Evolutionary conservation across 2,888 invertebrate species (phyloP), one percentile per base, ranked within the genome.

Genomic region (Peribatodes rhomboidaria): DNA sequence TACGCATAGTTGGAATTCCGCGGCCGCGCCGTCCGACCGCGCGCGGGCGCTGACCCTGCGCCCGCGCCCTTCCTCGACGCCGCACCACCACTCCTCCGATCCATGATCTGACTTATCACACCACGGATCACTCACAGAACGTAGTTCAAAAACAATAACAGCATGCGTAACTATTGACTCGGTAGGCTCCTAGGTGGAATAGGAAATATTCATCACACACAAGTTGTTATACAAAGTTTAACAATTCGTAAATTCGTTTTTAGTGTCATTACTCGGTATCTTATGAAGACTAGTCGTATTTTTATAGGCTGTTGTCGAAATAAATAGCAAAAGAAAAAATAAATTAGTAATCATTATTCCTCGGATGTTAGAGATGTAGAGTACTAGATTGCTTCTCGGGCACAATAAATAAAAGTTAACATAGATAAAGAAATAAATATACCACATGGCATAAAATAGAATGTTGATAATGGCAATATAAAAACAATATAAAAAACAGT

Each of bases 31-130:
- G 86, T 85, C 85, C 87, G 89, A 85, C 85, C 86, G 86, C 84
- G 83, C 74, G 87, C 90, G 92, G 90, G 84, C 92, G 92, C 88
- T 92, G 92, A 94, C 94, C 94, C 94, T 92, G 94, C 92, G 85
- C 85, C 81, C 87, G 93, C 89, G 87, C 89, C 87, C 88, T 89
- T 89, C 89, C 86, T 86, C 83, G 79, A 81, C 76, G 83, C 74
- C 62, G 55, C 83, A 87, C 79, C 81, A 85, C 82, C 78, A 76
- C 83, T 75, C 70, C 71, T 46, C 75, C 78, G 75, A 76, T 78
- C 78, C 77, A 72, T 70, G 73, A 65, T 72, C 54, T 53, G 63
- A 60, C 46, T 61, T 56, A 65, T 60, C 66, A 55, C 58, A 50
- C 61, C 54, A 61, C 35, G 41, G 46, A 46, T 41, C 33, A 22